Conservation (phyloP, 2,888 invertebrate genomes). For the Rhodophaea formosa region DNA sequence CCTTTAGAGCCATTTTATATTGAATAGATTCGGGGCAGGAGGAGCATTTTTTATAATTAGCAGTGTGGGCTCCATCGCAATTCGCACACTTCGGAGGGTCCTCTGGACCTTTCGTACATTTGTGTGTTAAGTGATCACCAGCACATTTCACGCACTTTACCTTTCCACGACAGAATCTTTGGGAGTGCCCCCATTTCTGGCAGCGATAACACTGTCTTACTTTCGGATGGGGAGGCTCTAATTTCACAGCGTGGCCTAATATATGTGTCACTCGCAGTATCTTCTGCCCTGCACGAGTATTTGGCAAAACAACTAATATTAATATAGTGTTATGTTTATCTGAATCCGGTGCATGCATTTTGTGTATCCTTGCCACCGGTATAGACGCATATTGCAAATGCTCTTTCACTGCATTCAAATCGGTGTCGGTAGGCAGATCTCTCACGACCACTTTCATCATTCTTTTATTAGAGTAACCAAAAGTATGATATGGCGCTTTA, state of each 20-base stretch:
- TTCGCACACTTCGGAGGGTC: conserved; percentile 58
- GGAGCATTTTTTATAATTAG: conserved; percentile 50
- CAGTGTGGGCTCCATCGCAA: conserved; percentile 52
- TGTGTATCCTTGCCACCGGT: conserved; percentile 52
- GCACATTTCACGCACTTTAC: conserved; percentile 64
- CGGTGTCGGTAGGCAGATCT: conserved; percentile 46
- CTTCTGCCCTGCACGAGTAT: conserved; percentile 40
- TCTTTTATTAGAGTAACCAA: conserved; percentile 47
- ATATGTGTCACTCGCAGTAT: conserved; percentile 43
- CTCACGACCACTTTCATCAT: conserved; percentile 56
- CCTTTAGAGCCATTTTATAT: conserved; percentile 27
- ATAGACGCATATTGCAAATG: conserved; percentile 45
- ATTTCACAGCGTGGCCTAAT: conserved; percentile 42
- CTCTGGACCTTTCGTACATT: conserved; percentile 41
- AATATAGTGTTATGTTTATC: conserved; percentile 37
- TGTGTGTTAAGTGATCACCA: conserved; percentile 51
- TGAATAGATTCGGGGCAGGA: conserved; percentile 36
- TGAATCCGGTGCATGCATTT: conserved; percentile 44
- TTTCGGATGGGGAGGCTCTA: conserved; percentile 52
- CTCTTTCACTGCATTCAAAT: conserved; percentile 40
- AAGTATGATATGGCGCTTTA: conserved; percentile 56
- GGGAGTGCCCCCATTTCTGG: conserved; percentile 66
- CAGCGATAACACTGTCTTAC: conserved; percentile 61
- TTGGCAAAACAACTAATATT: conserved; percentile 50
- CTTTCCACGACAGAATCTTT: conserved; percentile 54